Base-by-base conservation (phyloP, 2,888 invertebrate genomes). In the Drosophila multiciliata region DNA sequence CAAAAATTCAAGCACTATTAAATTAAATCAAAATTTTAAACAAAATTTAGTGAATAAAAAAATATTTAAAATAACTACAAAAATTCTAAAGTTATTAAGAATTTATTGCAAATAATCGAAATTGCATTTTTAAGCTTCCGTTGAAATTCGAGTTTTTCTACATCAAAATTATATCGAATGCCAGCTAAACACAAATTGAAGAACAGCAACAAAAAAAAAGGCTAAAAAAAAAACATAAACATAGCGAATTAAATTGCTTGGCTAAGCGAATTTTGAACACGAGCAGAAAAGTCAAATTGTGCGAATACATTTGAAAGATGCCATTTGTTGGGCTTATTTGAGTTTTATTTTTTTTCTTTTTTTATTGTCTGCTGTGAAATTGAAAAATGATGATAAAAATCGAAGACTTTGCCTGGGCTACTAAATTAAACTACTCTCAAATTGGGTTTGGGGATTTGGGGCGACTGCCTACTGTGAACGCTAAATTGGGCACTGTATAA, bases 301-400 rank as follows among this genome's bases (percentile, higher is more conserved):
- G 50, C 53, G 38, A 50, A 62, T 50, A 36, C 62, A 35, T 77
- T 74, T 72, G 67, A 42, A 62, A 55, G 33, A 60, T 40, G 35
- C 32, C 67, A 61, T 78, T 82, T 53, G 54, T 38, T 67, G 66
- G 69, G 66, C 40, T 63, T 54, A 71, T 15, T 45, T 45, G 15
- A 15, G 15, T 23, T 23, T 4, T 4, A 23, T 23, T 23, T 86
- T 70, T 55, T 6, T 29, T 29, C 6, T 26, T 29, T 29, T 65
- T 73, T 80, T 77, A 81, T 87, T 91, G 91, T 90, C 91, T 91
- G 91, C 90, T 80, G 83, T 80, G 79, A 91, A 88, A 90, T 91
- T 90, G 88, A 91, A 91, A 91, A 89, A 91, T 91, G 83, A 91
- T 91, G 83, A 91, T 90, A 90, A 85, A 82, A 91, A 91, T 91